Base-by-base conservation (phyloP, 1,140 invertebrate species). In the Andrena cerasifolii region DNA sequence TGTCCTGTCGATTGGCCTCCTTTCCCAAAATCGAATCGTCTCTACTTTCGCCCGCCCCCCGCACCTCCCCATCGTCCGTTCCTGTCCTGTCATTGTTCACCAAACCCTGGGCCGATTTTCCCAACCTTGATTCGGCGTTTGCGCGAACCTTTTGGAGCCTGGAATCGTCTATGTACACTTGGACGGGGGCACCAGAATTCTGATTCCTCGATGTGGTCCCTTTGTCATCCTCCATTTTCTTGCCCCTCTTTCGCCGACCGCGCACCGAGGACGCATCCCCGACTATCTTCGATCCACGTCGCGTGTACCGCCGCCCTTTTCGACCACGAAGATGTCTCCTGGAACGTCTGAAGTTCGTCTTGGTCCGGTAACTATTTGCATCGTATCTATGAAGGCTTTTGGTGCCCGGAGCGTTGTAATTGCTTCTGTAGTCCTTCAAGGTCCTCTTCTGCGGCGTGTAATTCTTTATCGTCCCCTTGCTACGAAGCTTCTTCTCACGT, bases 361-460 rank as follows among this genome's bases (percentile, higher is more conserved):
- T 26, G 31, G 6, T 49, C 10, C 14, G 24, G 12, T 51, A 36
- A 14, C n/a, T 43, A 3, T 10, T 16, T 0, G 16, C 26, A 1
- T 24, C 24, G 16, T 5, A 36, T 6, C 14, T 24, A 18, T 4
- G 12, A 6, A 1, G 16, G 4, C n/a, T 16, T 4, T 21, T n/a
- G 21, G 18, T n/a, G 10, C 14, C n/a, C 2, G 6, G 10, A 16
- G 18, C 16, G 0, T 18, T 16, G 40, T 3, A 0, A 2, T 49
- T n/a, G 7, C 49, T 28, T 5, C 3, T 58, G 10, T 63, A 10
- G 21, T 76, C 65, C 24, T 76, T 68, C 73, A 76, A 40, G 0
- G 73, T 76, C 10, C 73, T 58, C 65, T 68, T 76, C 21, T 76
- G 73, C 0, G 73, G 73, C 43, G 65, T 76, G 24, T 76, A 76